Conservation (phyloP, 2,797 vertebrate genomes). For the Falco concolor region DNA sequence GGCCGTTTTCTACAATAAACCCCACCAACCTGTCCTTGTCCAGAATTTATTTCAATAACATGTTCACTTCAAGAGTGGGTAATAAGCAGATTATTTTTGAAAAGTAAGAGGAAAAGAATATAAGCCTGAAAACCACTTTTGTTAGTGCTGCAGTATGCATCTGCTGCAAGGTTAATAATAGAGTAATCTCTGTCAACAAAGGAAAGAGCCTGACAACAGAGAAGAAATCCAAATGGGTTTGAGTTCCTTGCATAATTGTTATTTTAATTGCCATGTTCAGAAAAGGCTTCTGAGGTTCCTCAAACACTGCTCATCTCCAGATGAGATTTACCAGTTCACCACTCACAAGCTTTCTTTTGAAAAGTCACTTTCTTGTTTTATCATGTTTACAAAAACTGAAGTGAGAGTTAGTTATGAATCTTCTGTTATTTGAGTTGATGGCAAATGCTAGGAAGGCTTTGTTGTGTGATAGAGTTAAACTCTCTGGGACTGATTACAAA, state of each 20-base stretch:
- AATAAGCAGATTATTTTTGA: conserved; percentile 39
- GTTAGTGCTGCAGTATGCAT: conserved; percentile 1
- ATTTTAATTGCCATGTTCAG: conserved; percentile 34
- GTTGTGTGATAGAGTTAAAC: conserved; percentile 58
- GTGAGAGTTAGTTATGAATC: conserved; percentile 50
- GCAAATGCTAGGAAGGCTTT: conserved; percentile 55
- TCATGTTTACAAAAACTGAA: conserved; percentile 64
- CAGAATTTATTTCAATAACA: conserved; percentile 9
- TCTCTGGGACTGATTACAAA: conserved; percentile 70
- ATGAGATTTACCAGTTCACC: not conserved
- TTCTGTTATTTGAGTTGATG: conserved; percentile 39
- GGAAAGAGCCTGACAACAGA: conserved; percentile 20
- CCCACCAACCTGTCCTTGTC: not conserved
- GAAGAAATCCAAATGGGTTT: conserved; percentile 23
- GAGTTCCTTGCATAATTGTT: conserved; percentile 35
- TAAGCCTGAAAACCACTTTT: conserved; percentile 12
- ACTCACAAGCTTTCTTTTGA: conserved; percentile 12
- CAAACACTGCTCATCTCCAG: not conserved
- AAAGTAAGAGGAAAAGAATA: not conserved
- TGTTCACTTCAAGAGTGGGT: not conserved
- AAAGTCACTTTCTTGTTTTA: conserved; percentile 64
- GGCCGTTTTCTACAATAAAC: not conserved
- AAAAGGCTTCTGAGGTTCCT: conserved; percentile 27
- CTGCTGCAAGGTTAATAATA: conserved; percentile 45
- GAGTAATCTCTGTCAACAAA: conserved; percentile 31